Percentiles rank a stretch among this genome's conserved stretches.
phyloP scores from a whole-genome alignment of 1,140 invertebrate genomes.

The Agraylea sexmaculata region DNA sequence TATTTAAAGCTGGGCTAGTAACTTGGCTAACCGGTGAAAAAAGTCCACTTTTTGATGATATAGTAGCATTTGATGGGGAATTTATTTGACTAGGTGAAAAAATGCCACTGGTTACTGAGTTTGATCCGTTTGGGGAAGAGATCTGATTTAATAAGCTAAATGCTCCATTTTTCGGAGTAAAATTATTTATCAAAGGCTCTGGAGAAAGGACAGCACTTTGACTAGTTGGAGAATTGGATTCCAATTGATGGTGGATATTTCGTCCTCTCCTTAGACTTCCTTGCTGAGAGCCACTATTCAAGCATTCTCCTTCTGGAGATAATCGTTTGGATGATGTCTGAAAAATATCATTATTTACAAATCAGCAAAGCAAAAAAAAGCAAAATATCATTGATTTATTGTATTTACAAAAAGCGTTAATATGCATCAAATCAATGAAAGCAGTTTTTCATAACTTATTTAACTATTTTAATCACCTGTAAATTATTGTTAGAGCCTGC shows the following conservation, averaged over 20 bases:
- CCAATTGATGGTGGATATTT: constrained; percentile 28
- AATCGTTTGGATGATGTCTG: constrained; percentile 30
- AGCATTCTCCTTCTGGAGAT: constrained; percentile 40
- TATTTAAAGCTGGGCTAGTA: constrained; percentile 27
- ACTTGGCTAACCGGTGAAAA: constrained; percentile 38
- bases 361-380: too few species aligned
- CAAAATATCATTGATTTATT: too few species aligned
- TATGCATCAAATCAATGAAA: too few species aligned
- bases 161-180: constrained; percentile 27
- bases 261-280: constrained; percentile 38
- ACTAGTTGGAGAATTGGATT: constrained; percentile 30
- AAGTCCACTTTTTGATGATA: constrained; percentile 38
- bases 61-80: constrained; percentile 39
- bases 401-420: constrained; percentile 6
- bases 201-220: constrained; percentile 29
- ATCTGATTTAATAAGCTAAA: constrained; percentile 35
- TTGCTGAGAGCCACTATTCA: constrained; percentile 37
- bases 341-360: constrained; percentile 10
- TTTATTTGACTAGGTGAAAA: constrained; percentile 42
- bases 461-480: constrained; percentile 21
- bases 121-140: constrained; percentile 41
- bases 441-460: too few species aligned
- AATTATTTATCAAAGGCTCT: constrained; percentile 33
- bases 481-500: constrained; percentile 12
- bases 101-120: constrained; percentile 41